These are phyloP conservation scores for Zaprionus kolodkinae DNA, from an alignment of 1,140 invertebrate genomes.

Conservation along the genomic window DNA sequence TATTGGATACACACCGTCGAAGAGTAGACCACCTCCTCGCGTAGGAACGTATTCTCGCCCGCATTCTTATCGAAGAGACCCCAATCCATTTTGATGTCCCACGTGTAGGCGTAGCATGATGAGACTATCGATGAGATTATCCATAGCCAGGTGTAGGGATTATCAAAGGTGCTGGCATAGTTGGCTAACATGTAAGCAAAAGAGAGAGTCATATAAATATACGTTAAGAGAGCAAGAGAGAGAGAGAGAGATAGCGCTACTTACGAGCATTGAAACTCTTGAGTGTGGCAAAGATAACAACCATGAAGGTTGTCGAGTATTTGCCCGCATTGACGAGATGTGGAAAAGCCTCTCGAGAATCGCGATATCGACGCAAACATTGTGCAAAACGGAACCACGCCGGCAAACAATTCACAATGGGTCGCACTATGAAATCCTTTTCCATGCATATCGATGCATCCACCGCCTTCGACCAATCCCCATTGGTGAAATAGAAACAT, in stretches of 20 bases:
- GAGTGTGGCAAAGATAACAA: conserved; percentile 94
- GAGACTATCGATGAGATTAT: conserved; percentile 90
- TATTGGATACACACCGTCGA: conserved; percentile 86
- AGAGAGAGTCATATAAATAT: conserved; percentile 15
- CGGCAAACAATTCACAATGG: conserved; percentile 95
- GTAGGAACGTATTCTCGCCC: conserved; percentile 91
- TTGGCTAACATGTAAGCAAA: conserved; percentile 84
- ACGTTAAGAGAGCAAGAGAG: neutral
- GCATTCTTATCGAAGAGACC: conserved; percentile 95
- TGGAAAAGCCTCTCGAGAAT: conserved; percentile 95
- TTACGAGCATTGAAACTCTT: conserved; percentile 88
- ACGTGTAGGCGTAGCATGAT: conserved; percentile 94
- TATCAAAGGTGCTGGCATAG: conserved; percentile 87
- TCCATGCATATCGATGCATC: conserved; percentile 87
- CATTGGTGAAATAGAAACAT: conserved; percentile 91
- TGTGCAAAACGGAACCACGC: conserved; percentile 99
- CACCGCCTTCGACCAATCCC: conserved; percentile 88
- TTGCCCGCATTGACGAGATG: conserved; percentile 99
- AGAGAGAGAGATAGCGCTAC: conserved; percentile 16
- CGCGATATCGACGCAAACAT: conserved; percentile 96
- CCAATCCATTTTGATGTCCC: conserved; percentile 99
- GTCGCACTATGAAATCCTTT: conserved; percentile 88
- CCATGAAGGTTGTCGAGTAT: conserved; percentile 98
- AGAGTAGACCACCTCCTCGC: conserved; percentile 92
- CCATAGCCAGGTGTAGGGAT: conserved; percentile 93